Percentiles rank a stretch among this genome's conserved stretches.
Evolutionary conservation across 2,113 vertebrate genomes (phyloP).

Genomic region (Calyptomena viridis): DNA sequence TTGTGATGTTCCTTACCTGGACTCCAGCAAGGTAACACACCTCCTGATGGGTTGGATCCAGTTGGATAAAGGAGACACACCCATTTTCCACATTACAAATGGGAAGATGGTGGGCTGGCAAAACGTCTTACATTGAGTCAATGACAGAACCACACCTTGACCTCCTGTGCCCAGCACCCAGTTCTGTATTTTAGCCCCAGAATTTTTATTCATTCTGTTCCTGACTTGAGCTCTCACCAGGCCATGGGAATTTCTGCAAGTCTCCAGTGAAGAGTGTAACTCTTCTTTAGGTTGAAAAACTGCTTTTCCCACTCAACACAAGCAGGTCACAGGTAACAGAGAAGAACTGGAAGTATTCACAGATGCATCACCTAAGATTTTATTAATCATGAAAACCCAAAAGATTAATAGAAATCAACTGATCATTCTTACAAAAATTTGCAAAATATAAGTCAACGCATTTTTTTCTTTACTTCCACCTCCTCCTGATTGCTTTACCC

Average conservation of each 20-base stretch:
- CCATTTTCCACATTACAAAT: neutral
- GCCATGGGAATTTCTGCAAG: neutral
- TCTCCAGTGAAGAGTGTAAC: neutral
- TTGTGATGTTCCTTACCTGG: neutral
- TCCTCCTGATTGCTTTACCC: neutral
- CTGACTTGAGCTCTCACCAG: neutral
- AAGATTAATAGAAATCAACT: neutral
- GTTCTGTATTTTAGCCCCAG: neutral
- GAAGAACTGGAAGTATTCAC: neutral
- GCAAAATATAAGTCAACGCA: neutral
- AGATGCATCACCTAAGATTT: conserved; percentile 1
- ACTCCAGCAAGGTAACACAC: neutral
- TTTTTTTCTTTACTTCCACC: neutral
- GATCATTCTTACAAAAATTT: neutral
- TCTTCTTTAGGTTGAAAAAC: neutral
- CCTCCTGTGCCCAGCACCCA: neutral
- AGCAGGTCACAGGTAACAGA: neutral
- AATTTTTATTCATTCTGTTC: neutral
- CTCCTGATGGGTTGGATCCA: neutral
- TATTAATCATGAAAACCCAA: conserved; percentile 26
- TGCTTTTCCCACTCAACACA: neutral
- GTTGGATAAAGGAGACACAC: neutral
- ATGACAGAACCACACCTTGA: neutral
- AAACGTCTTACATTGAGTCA: neutral
- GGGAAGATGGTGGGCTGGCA: neutral